Evolutionary conservation across 2,797 vertebrate genomes (phyloP), one percentile per base, ranked within the genome.

Genomic region (Melanotaenia pygmaea): DNA sequence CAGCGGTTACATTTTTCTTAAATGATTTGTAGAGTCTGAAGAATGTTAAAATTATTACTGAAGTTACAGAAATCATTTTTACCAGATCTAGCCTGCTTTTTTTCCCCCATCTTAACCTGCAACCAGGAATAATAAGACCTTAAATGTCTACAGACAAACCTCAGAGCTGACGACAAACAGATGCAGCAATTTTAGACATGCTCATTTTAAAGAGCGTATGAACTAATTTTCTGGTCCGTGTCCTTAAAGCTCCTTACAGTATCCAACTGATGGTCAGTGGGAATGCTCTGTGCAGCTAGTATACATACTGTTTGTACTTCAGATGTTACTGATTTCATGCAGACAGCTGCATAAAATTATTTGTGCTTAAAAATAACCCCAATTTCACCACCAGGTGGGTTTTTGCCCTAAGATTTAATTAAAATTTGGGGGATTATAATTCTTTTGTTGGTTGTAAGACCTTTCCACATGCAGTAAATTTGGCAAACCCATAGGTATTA

Each of bases 351-450:
- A 71, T 80, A 30, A 24, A 22, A 69, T 79, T 50, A 77, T 70
- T 61, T 61, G 63, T 64, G 38, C 65, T 35, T 66, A 64, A 67
- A 84, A 77, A 73, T 56, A 74, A 67, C 73, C 64, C 47, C 13
- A 61, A 74, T 79, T 87, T 64, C 64, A 62, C 74, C 81, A 88
- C 75, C 69, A 70, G 67, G 72, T 83, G 75, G 47, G 54, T 10
- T 84, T 82, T 86, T 86, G 57, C 72, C 35, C 60, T 63, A 71
- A 83, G 74, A 70, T 88, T 80, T 64, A 82, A 85, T 78, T 70
- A 59, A 79, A 24, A 62, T 22, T 59, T 35, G 22, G 32, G 12
- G 18, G 66, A 30, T 59, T 61, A 16, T n/a, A 4, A 38, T 37
- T 10, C 28, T 35, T 53, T 58, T 53, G 50, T 22, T n/a, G 45